Evolutionary conservation across 37 sponge, comb jelly and placozoan species (phyloP).

Genomic region (Cladorhizidae sp.): DNA sequence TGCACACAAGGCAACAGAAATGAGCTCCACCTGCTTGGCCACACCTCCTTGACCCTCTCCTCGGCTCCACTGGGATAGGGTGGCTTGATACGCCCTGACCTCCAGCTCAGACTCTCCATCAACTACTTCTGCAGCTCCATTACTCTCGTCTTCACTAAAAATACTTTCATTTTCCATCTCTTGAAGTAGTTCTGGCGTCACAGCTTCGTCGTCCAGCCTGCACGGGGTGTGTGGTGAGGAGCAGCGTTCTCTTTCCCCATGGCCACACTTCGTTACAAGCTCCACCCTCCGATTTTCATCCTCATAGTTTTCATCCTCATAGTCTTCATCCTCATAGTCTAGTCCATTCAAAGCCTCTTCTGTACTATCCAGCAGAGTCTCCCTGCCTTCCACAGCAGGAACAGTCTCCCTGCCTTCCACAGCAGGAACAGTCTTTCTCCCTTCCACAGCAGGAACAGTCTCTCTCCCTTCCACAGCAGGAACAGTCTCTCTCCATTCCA

Average conservation of each 20-base stretch:
- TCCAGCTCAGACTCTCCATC: background rate
- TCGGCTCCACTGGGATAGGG: conserved; percentile 30
- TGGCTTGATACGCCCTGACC: background rate
- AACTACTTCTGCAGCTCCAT: background rate
- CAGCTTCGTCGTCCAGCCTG: background rate
- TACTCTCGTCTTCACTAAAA: background rate
- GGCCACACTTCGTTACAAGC: background rate
- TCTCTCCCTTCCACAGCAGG: no score
- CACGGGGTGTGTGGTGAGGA: background rate
- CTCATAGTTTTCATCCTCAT: background rate
- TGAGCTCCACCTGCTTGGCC: conserved; percentile 4
- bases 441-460: no score
- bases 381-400: background rate
- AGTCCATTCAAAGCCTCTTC: no score
- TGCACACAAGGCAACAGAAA: background rate
- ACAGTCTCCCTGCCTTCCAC: background rate
- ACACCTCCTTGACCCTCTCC: background rate
- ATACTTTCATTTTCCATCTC: background rate
- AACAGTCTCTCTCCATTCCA: no score
- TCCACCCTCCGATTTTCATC: background rate
- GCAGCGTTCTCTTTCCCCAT: no score
- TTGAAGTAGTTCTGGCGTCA: background rate
- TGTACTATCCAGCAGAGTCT: background rate
- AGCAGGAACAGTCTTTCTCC: no score
- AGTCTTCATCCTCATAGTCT: no score